Evolutionary conservation across 2,888 invertebrate species (phyloP), one percentile per base, ranked within the genome.

Genomic region (Rhodophaea formosa): DNA sequence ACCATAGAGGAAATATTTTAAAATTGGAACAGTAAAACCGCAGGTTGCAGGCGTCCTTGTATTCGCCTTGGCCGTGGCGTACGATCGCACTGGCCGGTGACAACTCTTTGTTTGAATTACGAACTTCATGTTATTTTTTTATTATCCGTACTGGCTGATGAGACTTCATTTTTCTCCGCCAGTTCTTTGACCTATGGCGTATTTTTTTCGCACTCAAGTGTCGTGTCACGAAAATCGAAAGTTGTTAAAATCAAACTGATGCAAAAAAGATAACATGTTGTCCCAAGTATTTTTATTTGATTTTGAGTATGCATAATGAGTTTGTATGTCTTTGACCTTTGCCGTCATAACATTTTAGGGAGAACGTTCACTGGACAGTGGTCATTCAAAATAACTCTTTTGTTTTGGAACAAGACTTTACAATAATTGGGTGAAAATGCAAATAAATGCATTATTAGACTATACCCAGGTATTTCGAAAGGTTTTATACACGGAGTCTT

Each of bases 81-180:
- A 79, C 81, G 80, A 72, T 73, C 74, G 79, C 80, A 74, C 73
- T 81, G 82, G 75, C 67, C 72, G 71, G 77, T 77, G 75, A 75
- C 82, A 74, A 81, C 75, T 82, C 88, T 88, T 88, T 88, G 88
- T 88, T 82, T 81, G 79, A 84, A 77, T 74, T 77, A 75, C 77
- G 77, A 75, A 77, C 77, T 64, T 68, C 70, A 62, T 71, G 63
- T 71, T 65, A 69, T 67, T 75, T 79, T 84, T 85, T 84, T 83
- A 82, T 75, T 82, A 76, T 78, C 70, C 69, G 68, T 67, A 63
- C 64, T 66, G 67, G 68, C 68, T 67, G 73, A 69, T 69, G 79
- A 75, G 74, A 78, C 76, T 76, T 74, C 70, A 67, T 61, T 35
- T 61, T 35, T 17, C 17, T 51, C 12, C 17, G 68, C 66, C 67